A percentile compares a stretch with the other conserved stretches of the same genome.
Evolutionary conservation across 2,888 invertebrate species (phyloP).

Genomic region (Watsonalla binaria): DNA sequence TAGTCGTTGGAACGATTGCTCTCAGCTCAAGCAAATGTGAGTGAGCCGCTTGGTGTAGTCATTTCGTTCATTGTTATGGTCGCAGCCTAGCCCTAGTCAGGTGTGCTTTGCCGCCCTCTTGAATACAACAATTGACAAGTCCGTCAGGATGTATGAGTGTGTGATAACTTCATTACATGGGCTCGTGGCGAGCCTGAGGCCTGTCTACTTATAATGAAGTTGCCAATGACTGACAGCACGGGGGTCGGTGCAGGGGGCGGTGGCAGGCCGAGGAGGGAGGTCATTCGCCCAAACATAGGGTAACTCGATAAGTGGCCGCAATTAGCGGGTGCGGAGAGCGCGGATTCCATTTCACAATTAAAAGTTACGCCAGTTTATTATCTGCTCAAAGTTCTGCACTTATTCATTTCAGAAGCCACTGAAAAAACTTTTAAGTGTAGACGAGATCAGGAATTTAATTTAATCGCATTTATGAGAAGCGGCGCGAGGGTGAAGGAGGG

Average conservation of each 20-base stretch:
- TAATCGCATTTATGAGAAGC: not conserved
- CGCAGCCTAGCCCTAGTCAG: no score
- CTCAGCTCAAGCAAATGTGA: no score
- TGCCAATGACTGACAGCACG: constrained; percentile 3
- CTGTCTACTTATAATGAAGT: constrained; percentile 15
- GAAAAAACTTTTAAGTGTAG: constrained; percentile 26
- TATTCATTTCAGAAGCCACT: constrained; percentile 28
- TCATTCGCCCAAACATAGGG: constrained; percentile 17
- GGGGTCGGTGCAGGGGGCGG: constrained; percentile 3
- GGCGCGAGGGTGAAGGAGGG: not conserved
- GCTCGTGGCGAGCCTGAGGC: constrained; percentile 8
- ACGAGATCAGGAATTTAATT: constrained; percentile 20
- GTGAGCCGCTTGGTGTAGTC: no score
- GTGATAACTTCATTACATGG: constrained; percentile 5
- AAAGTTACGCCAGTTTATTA: constrained; percentile 39
- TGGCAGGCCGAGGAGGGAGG: constrained; percentile 4
- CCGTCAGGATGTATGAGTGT: not conserved
- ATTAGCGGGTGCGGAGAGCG: constrained; percentile 24
- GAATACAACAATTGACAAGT: no score
- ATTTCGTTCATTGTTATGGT: no score
- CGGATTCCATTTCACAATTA: constrained; percentile 35
- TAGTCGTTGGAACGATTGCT: no score
- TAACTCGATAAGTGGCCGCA: constrained; percentile 29
- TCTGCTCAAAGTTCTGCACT: constrained; percentile 29
- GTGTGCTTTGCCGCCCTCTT: no score